A percentile compares a stretch with the other conserved stretches of the same genome.
These are phyloP conservation scores for Chymomyza fuscimana DNA, from an alignment of 2,888 invertebrate genomes.

Conservation along the genomic window DNA sequence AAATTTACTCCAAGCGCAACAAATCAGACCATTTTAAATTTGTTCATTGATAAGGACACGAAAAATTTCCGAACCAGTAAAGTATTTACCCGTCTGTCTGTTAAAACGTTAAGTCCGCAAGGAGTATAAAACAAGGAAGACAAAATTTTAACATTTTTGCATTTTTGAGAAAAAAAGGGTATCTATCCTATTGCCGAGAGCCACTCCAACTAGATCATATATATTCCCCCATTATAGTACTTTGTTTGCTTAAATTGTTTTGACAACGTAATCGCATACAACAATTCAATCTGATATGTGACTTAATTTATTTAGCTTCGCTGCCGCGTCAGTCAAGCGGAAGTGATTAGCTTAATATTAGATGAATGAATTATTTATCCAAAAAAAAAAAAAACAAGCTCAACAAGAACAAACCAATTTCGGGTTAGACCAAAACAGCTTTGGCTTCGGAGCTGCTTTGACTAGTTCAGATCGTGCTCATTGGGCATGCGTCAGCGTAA, in stretches of 20 bases:
- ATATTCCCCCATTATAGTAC: neutral
- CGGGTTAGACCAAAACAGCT: neutral
- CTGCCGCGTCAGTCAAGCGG: conserved; percentile 7
- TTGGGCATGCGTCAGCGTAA: conserved; percentile 15
- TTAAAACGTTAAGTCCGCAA: no score
- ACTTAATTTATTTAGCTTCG: conserved; percentile 5
- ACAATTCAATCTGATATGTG: neutral
- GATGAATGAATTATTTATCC: conserved; percentile 15
- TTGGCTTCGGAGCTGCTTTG: neutral
- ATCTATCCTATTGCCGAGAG: neutral
- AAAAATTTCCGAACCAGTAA: no score
- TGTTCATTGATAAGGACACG: no score
- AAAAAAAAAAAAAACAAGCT: neutral
- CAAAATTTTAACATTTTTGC: no score
- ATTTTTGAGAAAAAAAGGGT: neutral
- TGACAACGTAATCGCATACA: neutral
- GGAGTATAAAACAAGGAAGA: no score
- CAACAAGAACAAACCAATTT: conserved; percentile 6
- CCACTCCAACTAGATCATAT: neutral
- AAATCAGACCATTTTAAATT: no score
- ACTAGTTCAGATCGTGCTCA: neutral
- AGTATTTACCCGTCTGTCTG: no score
- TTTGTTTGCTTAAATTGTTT: conserved; percentile 4
- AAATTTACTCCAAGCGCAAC: no score
- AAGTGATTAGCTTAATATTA: conserved; percentile 23